These are phyloP conservation scores for Phortica okadai DNA, from an alignment of 2,888 invertebrate genomes.

Conservation along the genomic window DNA sequence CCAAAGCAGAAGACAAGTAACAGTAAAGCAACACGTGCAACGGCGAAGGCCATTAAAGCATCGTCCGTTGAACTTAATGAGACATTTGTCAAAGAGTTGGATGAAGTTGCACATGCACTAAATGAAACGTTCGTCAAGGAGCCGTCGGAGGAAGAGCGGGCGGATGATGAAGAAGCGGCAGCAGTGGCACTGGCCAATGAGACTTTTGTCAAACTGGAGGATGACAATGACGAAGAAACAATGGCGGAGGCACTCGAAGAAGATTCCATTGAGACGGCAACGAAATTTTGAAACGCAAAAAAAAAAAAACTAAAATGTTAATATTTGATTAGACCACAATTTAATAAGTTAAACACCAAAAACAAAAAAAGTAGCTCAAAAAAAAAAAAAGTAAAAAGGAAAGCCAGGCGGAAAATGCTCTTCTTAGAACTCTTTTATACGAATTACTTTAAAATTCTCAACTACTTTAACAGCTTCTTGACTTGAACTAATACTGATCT, in stretches of 20 bases:
- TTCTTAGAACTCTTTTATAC: constrained; percentile 8
- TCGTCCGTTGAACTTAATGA: constrained; percentile 50
- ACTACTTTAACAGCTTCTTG: constrained; percentile 8
- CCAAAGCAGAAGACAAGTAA: constrained; percentile 77
- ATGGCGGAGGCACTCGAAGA: constrained; percentile 38
- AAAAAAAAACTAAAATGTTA: not conserved
- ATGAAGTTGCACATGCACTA: constrained; percentile 55
- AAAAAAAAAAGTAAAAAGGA: constrained; percentile 17
- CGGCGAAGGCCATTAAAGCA: constrained; percentile 8
- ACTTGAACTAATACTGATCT: too few relatives aligned
- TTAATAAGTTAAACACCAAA: not conserved
- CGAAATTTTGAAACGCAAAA: constrained; percentile 52
- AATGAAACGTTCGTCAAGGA: constrained; percentile 62
- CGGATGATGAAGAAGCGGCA: not conserved
- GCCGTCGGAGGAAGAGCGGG: constrained; percentile 54
- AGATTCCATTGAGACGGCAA: constrained; percentile 39
- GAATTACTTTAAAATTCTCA: constrained; percentile 17
- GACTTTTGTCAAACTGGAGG: constrained; percentile 49
- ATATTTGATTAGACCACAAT: not conserved
- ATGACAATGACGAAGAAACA: constrained; percentile 29
- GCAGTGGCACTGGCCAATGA: not conserved
- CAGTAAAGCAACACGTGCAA: not conserved
- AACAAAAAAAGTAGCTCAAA: constrained; percentile 18
- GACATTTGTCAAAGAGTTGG: constrained; percentile 58
- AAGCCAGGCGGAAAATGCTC: constrained; percentile 43